Evolutionary conservation across 1,140 invertebrate species (phyloP).

Genomic region (Drosophila nikananu): DNA sequence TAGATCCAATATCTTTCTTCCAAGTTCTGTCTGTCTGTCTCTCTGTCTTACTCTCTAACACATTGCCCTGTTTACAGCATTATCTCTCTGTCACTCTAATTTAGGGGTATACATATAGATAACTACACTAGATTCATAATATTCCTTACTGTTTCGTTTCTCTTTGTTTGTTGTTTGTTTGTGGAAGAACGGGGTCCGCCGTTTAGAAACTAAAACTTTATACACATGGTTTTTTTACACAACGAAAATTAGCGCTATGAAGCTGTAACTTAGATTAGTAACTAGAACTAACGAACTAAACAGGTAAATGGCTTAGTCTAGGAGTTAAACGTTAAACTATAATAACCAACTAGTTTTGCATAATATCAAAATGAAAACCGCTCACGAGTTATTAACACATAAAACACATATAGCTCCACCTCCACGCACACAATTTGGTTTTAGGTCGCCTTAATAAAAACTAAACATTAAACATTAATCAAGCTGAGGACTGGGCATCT

Average conservation of each 20-base stretch:
- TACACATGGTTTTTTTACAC: constrained; percentile 65
- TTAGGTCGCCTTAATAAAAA: constrained; percentile 27
- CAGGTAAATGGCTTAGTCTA: constrained; percentile 42
- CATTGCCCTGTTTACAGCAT: constrained; percentile 67
- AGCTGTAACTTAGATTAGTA: constrained; percentile 31
- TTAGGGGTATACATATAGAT: constrained; percentile 53
- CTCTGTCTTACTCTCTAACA: constrained; percentile 60
- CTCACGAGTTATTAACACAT: constrained; percentile 48
- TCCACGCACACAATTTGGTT: constrained; percentile 40
- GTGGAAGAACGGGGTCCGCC: constrained; percentile 54
- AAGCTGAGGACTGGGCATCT: constrained; percentile 18
- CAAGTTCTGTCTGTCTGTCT: constrained; percentile 37
- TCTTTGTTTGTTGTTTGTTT: constrained; percentile 32
- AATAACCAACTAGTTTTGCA: constrained; percentile 50
- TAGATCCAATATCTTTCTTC: constrained; percentile 50
- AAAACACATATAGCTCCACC: constrained; percentile 32
- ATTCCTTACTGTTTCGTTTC: constrained; percentile 43
- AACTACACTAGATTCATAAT: constrained; percentile 62
- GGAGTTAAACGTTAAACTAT: constrained; percentile 34
- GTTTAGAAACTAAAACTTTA: constrained; percentile 70
- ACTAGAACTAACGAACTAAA: constrained; percentile 50
- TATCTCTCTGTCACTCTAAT: constrained; percentile 60
- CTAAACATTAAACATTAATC: constrained; percentile 30
- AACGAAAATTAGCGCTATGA: constrained; percentile 31
- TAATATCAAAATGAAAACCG: constrained; percentile 58